phyloP scores from a whole-genome alignment of 2,113 vertebrate genomes.

The Gymnogyps californianus region DNA sequence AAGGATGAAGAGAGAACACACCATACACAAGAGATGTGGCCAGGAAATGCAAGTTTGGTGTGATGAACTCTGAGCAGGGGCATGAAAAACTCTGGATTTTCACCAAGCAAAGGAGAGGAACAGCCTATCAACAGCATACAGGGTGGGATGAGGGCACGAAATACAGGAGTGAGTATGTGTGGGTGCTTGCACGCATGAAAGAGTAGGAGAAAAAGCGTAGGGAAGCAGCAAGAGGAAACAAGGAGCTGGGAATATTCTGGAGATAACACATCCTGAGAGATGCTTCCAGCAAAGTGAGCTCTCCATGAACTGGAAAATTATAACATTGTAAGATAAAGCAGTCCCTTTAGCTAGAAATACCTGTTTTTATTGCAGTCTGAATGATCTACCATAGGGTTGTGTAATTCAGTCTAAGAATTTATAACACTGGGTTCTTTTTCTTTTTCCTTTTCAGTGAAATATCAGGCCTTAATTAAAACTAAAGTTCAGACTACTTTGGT shows the following conservation, averaged over 20 bases:
- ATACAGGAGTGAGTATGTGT: not conserved
- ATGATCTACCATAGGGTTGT: conserved; percentile 23
- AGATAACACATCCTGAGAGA: not conserved
- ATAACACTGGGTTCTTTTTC: not conserved
- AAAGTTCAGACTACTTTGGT: conserved; percentile 55
- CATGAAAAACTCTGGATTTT: not conserved
- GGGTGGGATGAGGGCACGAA: not conserved
- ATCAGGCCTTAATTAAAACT: conserved; percentile 68
- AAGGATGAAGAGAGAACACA: not conserved
- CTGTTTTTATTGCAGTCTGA: conserved; percentile 1
- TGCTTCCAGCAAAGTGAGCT: not conserved
- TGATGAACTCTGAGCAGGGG: not conserved
- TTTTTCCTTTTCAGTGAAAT: conserved; percentile 6
- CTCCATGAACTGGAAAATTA: not conserved
- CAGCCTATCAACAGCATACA: rapidly evolving
- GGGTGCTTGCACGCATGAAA: not conserved
- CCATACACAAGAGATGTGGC: not conserved
- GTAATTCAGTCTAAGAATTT: conserved; percentile 24
- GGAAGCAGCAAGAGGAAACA: not conserved
- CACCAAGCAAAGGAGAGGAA: not conserved
- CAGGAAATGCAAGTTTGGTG: not conserved
- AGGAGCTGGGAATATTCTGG: not conserved
- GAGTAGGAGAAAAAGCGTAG: not conserved
- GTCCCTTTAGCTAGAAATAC: not conserved
- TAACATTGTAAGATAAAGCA: not conserved